Evolutionary conservation across 2,113 vertebrate genomes (phyloP).

Genomic region (Lonchura striata): DNA sequence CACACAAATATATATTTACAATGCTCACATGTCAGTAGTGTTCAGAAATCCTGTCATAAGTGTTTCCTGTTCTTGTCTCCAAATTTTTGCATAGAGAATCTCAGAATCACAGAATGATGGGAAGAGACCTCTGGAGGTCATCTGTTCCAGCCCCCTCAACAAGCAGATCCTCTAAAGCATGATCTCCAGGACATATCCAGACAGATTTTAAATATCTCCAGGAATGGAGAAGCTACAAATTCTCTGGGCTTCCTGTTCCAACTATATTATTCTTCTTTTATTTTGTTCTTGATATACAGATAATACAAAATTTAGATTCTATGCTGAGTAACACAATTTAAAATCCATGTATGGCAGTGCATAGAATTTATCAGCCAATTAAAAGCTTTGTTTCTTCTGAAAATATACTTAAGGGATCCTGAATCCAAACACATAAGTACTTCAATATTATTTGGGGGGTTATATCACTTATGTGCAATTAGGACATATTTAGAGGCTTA

Average conservation of each 20-base stretch:
- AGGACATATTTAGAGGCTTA: background rate
- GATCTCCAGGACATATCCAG: background rate
- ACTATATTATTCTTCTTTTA: background rate
- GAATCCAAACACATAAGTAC: background rate
- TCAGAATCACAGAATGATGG: background rate
- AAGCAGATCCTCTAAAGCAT: background rate
- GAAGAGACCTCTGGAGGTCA: background rate
- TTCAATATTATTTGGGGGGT: background rate
- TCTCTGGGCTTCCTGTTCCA: background rate
- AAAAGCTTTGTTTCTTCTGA: background rate
- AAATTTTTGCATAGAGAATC: background rate
- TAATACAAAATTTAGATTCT: background rate
- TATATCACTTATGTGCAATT: background rate
- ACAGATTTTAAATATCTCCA: background rate
- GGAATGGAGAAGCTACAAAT: background rate
- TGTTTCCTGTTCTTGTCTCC: background rate
- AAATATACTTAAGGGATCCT: background rate
- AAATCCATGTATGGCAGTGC: fast-evolving
- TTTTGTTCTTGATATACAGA: background rate
- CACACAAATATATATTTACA: background rate
- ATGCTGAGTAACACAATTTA: background rate
- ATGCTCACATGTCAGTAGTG: background rate
- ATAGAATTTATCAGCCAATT: background rate
- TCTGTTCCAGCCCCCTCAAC: fast-evolving
- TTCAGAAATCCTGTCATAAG: background rate